Evolutionary conservation across 2,797 vertebrate species (phyloP).

Genomic region (Coregonus ussuriensis): DNA sequence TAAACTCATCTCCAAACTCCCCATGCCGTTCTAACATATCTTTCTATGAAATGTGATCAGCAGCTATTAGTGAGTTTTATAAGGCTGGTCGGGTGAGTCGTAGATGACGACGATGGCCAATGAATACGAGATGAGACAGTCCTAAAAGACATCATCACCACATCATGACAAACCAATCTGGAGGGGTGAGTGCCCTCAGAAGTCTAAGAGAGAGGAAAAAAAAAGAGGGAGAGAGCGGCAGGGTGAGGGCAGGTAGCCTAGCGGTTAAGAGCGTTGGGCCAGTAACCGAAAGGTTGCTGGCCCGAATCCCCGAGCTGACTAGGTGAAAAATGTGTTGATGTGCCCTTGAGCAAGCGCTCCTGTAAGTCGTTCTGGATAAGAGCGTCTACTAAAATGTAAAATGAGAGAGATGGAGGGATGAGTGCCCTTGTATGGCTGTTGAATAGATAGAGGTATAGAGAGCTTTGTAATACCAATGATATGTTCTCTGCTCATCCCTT

Average conservation of each 20-base stretch:
- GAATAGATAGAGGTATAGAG: background rate
- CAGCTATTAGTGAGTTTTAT: background rate
- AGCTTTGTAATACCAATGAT: constrained; percentile 20
- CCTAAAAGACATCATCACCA: background rate
- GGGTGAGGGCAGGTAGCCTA: too few relatives aligned
- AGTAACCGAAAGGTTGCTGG: too few relatives aligned
- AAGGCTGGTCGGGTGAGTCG: background rate
- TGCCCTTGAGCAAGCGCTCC: too few relatives aligned
- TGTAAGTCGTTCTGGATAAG: too few relatives aligned
- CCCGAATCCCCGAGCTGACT: too few relatives aligned
- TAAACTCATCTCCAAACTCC: background rate
- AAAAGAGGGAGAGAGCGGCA: too few relatives aligned
- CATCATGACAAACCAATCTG: background rate
- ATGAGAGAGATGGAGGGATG: too few relatives aligned
- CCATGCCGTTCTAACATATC: background rate
- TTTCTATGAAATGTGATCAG: background rate
- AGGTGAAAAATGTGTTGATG: too few relatives aligned
- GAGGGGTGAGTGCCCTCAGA: background rate
- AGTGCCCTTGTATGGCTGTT: too few relatives aligned
- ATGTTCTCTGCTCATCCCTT: constrained; percentile 25
- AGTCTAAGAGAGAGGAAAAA: too few relatives aligned
- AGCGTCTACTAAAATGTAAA: background rate
- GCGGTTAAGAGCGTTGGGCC: too few relatives aligned
- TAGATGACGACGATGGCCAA: background rate
- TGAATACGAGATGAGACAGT: background rate